These are phyloP conservation scores for Cyanoramphus novaezelandiae DNA, from an alignment of 2,113 vertebrate genomes.

Conservation along the genomic window DNA sequence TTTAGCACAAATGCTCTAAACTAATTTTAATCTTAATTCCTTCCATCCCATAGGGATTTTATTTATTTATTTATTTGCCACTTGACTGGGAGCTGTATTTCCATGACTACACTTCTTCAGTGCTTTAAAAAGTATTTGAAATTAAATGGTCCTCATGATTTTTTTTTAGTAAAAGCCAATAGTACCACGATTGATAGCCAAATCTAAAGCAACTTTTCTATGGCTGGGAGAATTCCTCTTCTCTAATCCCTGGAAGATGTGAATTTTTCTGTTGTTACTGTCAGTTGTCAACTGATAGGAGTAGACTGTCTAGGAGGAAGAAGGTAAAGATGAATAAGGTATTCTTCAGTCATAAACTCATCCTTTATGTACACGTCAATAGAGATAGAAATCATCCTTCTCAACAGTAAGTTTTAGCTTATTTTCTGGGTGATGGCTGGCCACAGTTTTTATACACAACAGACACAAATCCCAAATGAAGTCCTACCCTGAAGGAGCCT, in stretches of 20 bases:
- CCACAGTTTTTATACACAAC: not conserved
- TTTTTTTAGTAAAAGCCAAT: not conserved
- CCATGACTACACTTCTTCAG: not conserved
- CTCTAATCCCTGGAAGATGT: not conserved
- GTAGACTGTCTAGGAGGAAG: not conserved
- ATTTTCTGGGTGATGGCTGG: not conserved
- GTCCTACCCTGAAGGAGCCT: not conserved
- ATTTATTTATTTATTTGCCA: not conserved
- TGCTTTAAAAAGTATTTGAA: not conserved
- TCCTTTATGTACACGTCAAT: not conserved
- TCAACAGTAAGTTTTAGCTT: not conserved
- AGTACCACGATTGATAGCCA: not conserved
- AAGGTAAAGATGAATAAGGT: not conserved
- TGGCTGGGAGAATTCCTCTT: not conserved
- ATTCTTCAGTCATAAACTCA: not conserved
- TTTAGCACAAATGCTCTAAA: not conserved
- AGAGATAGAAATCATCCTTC: not conserved
- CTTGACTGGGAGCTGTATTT: not conserved
- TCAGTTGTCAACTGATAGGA: not conserved
- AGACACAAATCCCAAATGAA: not conserved
- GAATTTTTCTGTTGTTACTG: not conserved
- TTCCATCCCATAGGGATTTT: not conserved
- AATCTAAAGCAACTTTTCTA: constrained; percentile 6
- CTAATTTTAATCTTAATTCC: constrained; percentile 7
- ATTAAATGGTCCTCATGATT: not conserved